phyloP scores from a whole-genome alignment of 2,888 invertebrate genomes.

The Leptopilina drosophilae region DNA sequence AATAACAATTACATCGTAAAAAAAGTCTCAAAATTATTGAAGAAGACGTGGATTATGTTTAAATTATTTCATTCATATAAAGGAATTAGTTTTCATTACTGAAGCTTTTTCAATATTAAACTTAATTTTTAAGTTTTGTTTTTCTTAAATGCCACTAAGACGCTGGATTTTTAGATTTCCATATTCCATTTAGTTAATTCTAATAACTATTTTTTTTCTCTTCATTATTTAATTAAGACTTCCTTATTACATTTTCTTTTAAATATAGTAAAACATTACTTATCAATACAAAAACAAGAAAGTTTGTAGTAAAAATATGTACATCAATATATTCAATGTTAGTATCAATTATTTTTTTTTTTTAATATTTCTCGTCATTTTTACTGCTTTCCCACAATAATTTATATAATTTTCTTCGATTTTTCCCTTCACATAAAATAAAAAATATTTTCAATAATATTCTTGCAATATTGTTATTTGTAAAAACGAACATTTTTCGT shows the following conservation, averaged over 20 bases:
- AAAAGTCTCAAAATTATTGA: not conserved
- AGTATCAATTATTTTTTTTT: not conserved
- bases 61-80: conserved; percentile 12
- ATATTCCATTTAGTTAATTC: too few relatives aligned
- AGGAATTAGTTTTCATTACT: not conserved
- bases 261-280: too few relatives aligned
- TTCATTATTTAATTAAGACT: too few relatives aligned
- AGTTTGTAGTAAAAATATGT: not conserved
- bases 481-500: too few relatives aligned
- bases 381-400: not conserved
- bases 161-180: conserved; percentile 7
- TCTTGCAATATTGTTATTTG: too few relatives aligned
- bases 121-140: not conserved
- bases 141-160: conserved; percentile 5
- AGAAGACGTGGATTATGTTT: conserved; percentile 12
- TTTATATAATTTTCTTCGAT: not conserved
- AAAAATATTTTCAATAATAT: not conserved
- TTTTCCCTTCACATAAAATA: not conserved
- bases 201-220: too few relatives aligned
- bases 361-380: not conserved
- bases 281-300: not conserved
- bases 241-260: too few relatives aligned
- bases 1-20: not conserved
- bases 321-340: not conserved
- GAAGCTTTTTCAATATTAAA: too few relatives aligned